Evolutionary conservation across 2,113 vertebrate species (phyloP).

Genomic region (Psephotus haematonotus): DNA sequence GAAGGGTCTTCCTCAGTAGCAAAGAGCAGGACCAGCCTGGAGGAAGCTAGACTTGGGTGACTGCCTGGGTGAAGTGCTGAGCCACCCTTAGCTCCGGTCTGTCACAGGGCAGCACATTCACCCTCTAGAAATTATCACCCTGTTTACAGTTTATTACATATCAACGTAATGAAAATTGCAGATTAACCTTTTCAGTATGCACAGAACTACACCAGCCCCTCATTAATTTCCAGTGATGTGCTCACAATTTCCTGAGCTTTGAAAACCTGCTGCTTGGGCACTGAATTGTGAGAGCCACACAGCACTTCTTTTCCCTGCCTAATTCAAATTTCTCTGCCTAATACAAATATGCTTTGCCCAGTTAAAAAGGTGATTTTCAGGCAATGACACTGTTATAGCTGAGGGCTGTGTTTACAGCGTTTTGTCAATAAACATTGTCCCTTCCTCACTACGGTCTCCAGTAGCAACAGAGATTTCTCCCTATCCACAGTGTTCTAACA

Average conservation of each 20-base stretch:
- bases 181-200: not conserved
- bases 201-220: not conserved
- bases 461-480: not conserved
- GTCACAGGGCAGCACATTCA: not conserved
- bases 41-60: not conserved
- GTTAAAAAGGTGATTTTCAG: not conserved
- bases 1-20: not conserved
- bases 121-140: not conserved
- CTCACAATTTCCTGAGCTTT: not conserved
- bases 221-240: not conserved
- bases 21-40: not conserved
- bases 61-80: not conserved
- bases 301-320: not conserved
- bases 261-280: not conserved
- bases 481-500: not conserved
- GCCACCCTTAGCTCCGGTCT: not conserved
- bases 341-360: not conserved
- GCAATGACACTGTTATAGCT: not conserved
- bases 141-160: not conserved
- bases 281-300: not conserved
- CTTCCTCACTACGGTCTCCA: not conserved
- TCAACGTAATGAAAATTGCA: not conserved
- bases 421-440: not conserved
- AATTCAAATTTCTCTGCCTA: not conserved
- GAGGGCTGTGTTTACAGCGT: not conserved